A percentile compares a stretch with the other conserved stretches of the same genome.
These are phyloP conservation scores for Lepidotrigona ventralis DNA, from an alignment of 1,140 invertebrate genomes.

Conservation along the genomic window DNA sequence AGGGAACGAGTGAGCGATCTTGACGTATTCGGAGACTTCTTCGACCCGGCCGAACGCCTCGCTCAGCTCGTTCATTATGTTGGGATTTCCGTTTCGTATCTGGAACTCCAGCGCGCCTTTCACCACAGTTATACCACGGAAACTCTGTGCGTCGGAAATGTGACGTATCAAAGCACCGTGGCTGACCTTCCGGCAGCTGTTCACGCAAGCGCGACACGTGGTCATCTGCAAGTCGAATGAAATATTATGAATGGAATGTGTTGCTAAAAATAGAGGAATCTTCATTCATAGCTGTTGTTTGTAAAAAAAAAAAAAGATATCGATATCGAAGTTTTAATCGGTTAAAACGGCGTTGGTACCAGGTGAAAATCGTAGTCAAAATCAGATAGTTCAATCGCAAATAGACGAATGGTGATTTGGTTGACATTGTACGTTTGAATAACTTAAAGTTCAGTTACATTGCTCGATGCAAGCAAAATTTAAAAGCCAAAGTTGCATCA, in stretches of 20 bases:
- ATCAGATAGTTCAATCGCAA: too few species aligned
- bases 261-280: neutral
- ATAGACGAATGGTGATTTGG: too few species aligned
- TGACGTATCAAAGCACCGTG: slow-evolving; percentile 69
- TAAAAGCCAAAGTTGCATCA: too few species aligned
- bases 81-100: slow-evolving; percentile 80
- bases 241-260: neutral
- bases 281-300: neutral
- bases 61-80: slow-evolving; percentile 82
- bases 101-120: slow-evolving; percentile 83
- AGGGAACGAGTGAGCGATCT: slow-evolving; percentile 82
- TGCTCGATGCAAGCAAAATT: too few species aligned
- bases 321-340: too few species aligned
- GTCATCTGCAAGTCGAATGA: slow-evolving; percentile 55
- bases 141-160: slow-evolving; percentile 70
- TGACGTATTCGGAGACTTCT: slow-evolving; percentile 82
- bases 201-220: slow-evolving; percentile 64
- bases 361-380: too few species aligned
- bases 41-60: slow-evolving; percentile 82
- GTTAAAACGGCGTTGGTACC: too few species aligned
- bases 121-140: slow-evolving; percentile 82
- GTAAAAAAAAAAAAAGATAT: neutral
- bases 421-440: too few species aligned
- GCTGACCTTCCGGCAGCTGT: slow-evolving; percentile 75
- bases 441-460: too few species aligned